Evolutionary conservation across 1,140 invertebrate genomes (phyloP), one percentile per base, ranked within the genome.

Genomic region (Meloidogyne hapla): DNA sequence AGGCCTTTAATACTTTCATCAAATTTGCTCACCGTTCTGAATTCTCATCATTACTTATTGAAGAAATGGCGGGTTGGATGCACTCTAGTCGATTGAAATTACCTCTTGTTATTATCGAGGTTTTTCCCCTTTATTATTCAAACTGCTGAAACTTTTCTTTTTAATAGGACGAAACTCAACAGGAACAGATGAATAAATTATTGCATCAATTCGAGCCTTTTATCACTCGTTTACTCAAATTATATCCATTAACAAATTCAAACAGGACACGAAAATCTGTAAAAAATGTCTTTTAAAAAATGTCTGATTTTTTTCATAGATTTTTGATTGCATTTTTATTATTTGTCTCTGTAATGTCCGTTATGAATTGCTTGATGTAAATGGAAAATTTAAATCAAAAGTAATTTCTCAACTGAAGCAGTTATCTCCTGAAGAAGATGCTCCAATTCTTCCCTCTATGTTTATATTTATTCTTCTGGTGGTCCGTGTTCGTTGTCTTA

Each of bases 211-310:
- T 79, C 23, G 77, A 78, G 12, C 66, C 48, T 15, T 78, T 78
- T 62, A 80, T 78, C 48, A 77, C 78, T 5, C 77, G 65, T 40
- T 42, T 78, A 21, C 61, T 78, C 61, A 79, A 78, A 48, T 28
- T 78, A n/a, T 78, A 78, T 71, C n/a, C 78, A 33, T 21, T 80
- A 21, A 80, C 65, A 12, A 78, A 79, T 71, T 78, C 77, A 23
- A 21, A 18, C 10, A 21, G n/a, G 45, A 76, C 70, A 15, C 74
- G 40, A 56, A 65, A 38, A 62, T 48, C 63, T 45, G 74, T 75
- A n/a, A 74, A 65, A 33, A 23, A n/a, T 67, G 12, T 8, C 1
- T 42, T 72, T 15, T 13, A 15, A 28, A 0, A 18, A 1, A 67
- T 5, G 23, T 64, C 38, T 63, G 10, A 23, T 26, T 28, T 33